Base-by-base conservation (phyloP, 1,140 invertebrate genomes). In the Hypothenemus hampei region DNA sequence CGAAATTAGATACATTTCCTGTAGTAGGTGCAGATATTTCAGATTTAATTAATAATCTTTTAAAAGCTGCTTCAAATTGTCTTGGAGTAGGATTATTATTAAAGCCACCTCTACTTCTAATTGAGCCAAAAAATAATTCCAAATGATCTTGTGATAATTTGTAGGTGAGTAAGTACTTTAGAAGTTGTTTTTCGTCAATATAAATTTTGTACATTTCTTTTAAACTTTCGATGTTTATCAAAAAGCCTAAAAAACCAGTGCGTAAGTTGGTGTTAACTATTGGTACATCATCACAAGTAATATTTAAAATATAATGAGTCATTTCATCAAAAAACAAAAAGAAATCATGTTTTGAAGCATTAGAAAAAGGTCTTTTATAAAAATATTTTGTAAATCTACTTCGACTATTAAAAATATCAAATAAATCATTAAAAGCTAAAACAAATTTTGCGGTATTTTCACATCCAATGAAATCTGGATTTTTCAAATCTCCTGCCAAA, bases 121-220 rank as follows among this genome's bases (percentile, higher is more conserved):
- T 63, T 6, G 47, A 50, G 10, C 51, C 39, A 61, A 72, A 74
- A 57, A 72, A 68, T 6, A 65, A 33, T 63, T 74, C 70, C n/a
- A 73, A 39, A 51, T 71, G 68, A 57, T 74, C 70, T 54, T 73
- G 69, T 10, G 60, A 65, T 4, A 73, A 45, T 60, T 70, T 73
- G 51, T 72, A 69, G 1, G 65, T 67, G 37, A 66, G 26, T 16
- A 70, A 24, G 54, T 67, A 67, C 13, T 52, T 45, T 21, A 60
- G 26, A 23, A 50, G 10, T 33, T 43, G 20, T 22, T 60, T 59
- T 40, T 52, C 36, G 41, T 49, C 35, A 13, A 67, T 46, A 55
- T 62, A 56, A n/a, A 50, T 57, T 16, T 58, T 23, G 58, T 62
- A 72, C 37, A 72, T 47, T 33, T n/a, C 20, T 37, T 33, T 41